Evolutionary conservation across 1,140 invertebrate genomes (phyloP).

Genomic region (Pseudomyrmex cubaensis): DNA sequence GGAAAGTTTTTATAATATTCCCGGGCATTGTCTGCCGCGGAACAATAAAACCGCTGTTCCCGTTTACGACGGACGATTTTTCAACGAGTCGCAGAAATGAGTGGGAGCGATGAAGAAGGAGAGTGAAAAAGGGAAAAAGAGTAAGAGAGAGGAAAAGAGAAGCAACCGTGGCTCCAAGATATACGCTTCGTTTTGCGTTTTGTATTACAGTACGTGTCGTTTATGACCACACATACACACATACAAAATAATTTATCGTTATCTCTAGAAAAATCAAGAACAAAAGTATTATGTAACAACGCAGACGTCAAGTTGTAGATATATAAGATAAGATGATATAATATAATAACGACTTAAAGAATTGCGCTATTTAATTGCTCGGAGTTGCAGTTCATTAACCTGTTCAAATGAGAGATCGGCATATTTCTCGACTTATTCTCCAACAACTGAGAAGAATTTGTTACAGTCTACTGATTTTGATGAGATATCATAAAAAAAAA

Average conservation of each 20-base stretch:
- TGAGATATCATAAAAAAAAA: not conserved
- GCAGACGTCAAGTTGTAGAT: conserved; percentile 38
- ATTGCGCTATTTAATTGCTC: conserved; percentile 11
- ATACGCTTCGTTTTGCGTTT: conserved; percentile 44
- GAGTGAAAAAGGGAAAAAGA: not conserved
- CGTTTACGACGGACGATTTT: conserved; percentile 85
- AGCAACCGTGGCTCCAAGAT: conserved; percentile 39
- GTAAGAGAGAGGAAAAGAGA: conserved; percentile 47
- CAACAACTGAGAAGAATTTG: not conserved
- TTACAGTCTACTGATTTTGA: not conserved
- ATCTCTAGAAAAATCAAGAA: conserved; percentile 46
- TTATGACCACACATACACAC: conserved; percentile 13
- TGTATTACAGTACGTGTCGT: conserved; percentile 52
- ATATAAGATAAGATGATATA: conserved; percentile 27
- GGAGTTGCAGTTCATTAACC: conserved; percentile 39
- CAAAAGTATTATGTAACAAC: conserved; percentile 35
- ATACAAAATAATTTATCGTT: conserved; percentile 37
- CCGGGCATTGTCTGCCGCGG: conserved; percentile 83
- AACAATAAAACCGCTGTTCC: conserved; percentile 85
- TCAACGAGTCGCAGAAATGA: conserved; percentile 83
- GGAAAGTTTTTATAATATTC: conserved; percentile 86
- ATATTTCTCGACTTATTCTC: not conserved
- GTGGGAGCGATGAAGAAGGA: conserved; percentile 70
- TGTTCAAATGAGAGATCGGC: conserved; percentile 40
- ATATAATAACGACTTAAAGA: conserved; percentile 44